phyloP scores from a whole-genome alignment of 2,888 invertebrate genomes.

The Tipula confusa region DNA sequence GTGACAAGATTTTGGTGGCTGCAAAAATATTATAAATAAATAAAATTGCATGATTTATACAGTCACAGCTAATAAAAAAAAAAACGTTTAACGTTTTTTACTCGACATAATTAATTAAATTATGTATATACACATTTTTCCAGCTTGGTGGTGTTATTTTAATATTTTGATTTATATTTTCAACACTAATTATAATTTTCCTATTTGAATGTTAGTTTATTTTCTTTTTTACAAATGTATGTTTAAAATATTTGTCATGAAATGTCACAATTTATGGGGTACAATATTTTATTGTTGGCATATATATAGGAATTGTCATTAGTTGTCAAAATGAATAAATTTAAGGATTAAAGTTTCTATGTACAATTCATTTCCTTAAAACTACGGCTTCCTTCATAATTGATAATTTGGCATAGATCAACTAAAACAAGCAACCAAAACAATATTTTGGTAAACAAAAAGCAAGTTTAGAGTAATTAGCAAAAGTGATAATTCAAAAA shows the following conservation, averaged over 20 bases:
- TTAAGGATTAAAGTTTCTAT: too few species aligned
- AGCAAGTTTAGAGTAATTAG: too few species aligned
- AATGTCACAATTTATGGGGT: neutral
- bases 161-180: neutral
- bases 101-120: neutral
- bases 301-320: neutral
- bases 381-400: too few species aligned
- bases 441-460: too few species aligned
- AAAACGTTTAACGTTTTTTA: neutral
- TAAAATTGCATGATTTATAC: neutral
- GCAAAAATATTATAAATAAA: neutral
- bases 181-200: neutral
- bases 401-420: too few species aligned
- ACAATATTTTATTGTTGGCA: neutral
- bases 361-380: too few species aligned
- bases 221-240: neutral
- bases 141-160: neutral
- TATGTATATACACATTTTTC: neutral
- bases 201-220: neutral
- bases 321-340: neutral
- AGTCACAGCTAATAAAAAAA: neutral
- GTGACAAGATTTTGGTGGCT: neutral
- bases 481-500: too few species aligned
- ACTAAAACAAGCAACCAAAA: too few species aligned
- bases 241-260: neutral